Conservation (phyloP, 1,140 invertebrate genomes). For the Triops longicaudatus region DNA sequence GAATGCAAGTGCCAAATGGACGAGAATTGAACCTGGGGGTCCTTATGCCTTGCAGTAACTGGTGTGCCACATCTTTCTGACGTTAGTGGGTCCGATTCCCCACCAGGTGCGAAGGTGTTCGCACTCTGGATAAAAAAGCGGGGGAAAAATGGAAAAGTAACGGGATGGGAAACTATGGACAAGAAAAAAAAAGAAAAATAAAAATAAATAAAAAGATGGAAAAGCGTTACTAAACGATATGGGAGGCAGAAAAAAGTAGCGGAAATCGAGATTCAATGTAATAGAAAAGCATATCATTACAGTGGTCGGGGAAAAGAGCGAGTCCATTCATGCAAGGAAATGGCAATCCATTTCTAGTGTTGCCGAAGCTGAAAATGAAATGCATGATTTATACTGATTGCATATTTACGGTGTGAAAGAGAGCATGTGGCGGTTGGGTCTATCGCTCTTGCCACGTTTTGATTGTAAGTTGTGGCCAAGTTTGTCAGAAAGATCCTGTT, state of each 20-base stretch:
- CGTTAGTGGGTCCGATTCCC: neutral
- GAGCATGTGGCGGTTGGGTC: neutral
- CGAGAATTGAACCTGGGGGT: slow-evolving; percentile 5
- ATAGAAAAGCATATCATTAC: neutral
- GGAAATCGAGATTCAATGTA: neutral
- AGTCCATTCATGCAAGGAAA: neutral
- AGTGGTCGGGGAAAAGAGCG: neutral
- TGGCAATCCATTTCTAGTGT: slow-evolving; percentile 2
- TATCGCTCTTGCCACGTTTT: too few relatives aligned
- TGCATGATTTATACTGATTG: slow-evolving; percentile 15
- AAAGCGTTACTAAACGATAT: neutral
- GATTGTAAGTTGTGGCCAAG: too few relatives aligned
- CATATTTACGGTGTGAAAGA: slow-evolving; percentile 6
- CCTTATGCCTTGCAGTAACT: neutral
- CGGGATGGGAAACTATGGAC: neutral
- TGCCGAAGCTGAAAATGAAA: slow-evolving; percentile 15
- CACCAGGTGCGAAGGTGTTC: neutral
- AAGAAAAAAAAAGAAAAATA: neutral
- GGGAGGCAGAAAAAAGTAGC: neutral
- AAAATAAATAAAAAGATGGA: neutral
- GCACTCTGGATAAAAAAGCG: neutral
- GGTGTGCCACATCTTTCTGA: neutral
- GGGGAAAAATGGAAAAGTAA: neutral
- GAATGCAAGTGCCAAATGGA: slow-evolving; percentile 14
- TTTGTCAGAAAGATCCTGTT: too few relatives aligned